Conservation (phyloP, 2,888 invertebrate genomes). For the Orgyia antiqua region DNA sequence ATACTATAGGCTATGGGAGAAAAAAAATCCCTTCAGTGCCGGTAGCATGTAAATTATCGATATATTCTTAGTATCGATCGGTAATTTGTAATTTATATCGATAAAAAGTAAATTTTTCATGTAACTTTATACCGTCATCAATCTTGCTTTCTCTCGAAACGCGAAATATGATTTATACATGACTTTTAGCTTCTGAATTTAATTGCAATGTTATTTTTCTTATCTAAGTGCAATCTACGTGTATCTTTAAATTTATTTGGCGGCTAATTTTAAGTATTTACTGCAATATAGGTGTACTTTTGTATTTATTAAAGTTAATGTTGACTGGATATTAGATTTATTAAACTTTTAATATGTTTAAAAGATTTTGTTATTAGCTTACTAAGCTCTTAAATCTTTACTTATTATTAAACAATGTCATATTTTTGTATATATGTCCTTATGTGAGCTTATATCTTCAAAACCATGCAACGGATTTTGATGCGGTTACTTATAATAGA, state of each 20-base stretch:
- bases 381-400: too few species aligned
- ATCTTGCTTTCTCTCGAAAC: constrained; percentile 19
- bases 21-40: constrained; percentile 37
- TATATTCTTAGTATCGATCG: constrained; percentile 32
- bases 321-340: too few species aligned
- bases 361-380: too few species aligned
- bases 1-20: constrained; percentile 23
- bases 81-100: constrained; percentile 25
- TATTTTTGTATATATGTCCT: too few species aligned
- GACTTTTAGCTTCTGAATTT: constrained; percentile 6
- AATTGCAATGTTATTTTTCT: constrained; percentile 2
- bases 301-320: too few species aligned
- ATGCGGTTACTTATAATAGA: too few species aligned
- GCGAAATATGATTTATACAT: constrained; percentile 4
- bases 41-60: constrained; percentile 50
- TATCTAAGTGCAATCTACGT: constrained; percentile 1
- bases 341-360: too few species aligned
- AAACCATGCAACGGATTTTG: too few species aligned
- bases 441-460: too few species aligned
- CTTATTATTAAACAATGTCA: too few species aligned
- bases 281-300: too few species aligned
- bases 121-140: constrained; percentile 22
- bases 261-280: too few species aligned
- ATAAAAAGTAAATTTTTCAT: constrained; percentile 23
- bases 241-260: not conserved